Conservation (phyloP, 2,113 vertebrate species). For the Anser brachyrhynchus region DNA sequence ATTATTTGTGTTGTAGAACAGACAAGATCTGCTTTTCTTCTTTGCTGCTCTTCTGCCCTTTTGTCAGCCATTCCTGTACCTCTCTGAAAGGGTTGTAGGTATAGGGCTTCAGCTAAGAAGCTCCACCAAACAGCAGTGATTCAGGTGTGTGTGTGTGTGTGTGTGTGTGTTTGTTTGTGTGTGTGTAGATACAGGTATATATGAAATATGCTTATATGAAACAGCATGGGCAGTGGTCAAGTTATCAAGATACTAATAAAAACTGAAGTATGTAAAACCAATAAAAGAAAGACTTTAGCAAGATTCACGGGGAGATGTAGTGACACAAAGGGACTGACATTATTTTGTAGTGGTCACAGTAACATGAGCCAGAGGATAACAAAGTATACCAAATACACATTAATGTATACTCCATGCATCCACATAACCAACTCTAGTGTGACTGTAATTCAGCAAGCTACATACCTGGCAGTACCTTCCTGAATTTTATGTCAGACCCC, state of each 20-base stretch:
- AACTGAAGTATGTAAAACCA: not conserved
- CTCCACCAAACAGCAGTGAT: not conserved
- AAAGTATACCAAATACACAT: not conserved
- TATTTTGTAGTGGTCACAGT: not conserved
- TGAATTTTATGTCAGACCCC: not conserved
- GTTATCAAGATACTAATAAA: not conserved
- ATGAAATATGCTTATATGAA: not conserved
- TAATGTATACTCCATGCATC: not conserved
- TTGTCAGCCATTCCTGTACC: not conserved
- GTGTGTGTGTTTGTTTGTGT: not conserved
- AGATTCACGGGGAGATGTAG: not conserved
- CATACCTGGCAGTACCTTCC: not conserved
- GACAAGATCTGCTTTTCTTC: not conserved
- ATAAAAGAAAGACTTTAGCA: not conserved
- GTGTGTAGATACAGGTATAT: not conserved
- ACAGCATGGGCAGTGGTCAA: not conserved
- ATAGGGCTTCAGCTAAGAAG: not conserved
- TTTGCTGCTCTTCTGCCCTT: not conserved
- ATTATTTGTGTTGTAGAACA: not conserved
- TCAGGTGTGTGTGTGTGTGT: fast-evolving
- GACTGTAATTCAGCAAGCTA: not conserved
- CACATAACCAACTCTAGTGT: not conserved
- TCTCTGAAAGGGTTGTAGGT: not conserved
- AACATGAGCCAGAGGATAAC: not conserved
- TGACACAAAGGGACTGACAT: not conserved